Evolutionary conservation across 1,140 invertebrate species (phyloP).

Genomic region (Bacillus rossius): DNA sequence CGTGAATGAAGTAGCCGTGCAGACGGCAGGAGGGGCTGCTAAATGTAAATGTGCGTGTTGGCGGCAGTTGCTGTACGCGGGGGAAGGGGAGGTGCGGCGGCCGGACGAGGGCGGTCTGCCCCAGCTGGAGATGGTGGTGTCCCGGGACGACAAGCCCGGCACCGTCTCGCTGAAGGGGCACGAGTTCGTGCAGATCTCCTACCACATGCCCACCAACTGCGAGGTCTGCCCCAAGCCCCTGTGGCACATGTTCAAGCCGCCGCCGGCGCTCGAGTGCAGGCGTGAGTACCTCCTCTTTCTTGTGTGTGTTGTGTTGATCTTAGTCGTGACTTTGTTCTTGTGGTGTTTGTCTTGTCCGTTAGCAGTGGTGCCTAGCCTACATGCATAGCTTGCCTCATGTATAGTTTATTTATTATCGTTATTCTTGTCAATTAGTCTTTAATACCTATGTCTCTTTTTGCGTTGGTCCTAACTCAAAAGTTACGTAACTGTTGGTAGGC

Average conservation of each 20-base stretch:
- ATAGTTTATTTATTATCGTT: too few relatives aligned
- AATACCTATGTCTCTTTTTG: too few relatives aligned
- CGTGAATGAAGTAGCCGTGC: too few relatives aligned
- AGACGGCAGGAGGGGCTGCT: too few relatives aligned
- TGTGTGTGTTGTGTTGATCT: too few relatives aligned
- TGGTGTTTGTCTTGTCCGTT: too few relatives aligned
- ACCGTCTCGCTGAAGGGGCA: conserved; percentile 89
- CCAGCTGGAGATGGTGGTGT: conserved; percentile 40
- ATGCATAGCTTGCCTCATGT: too few relatives aligned
- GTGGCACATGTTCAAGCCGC: conserved; percentile 96
- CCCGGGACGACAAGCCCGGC: conserved; percentile 64
- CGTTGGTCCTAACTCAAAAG: too few relatives aligned
- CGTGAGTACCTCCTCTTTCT: conserved; percentile 65
- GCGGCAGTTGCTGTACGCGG: conserved; percentile 76
- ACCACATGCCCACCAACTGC: conserved; percentile 96
- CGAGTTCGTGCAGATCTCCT: conserved; percentile 93
- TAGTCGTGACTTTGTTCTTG: too few relatives aligned
- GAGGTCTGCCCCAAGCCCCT: conserved; percentile 95
- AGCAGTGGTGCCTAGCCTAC: too few relatives aligned
- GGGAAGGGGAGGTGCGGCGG: conserved; percentile 86
- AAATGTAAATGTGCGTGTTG: conserved; percentile 1
- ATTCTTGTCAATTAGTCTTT: too few relatives aligned
- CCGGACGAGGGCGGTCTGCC: conserved; percentile 60
- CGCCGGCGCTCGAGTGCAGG: conserved; percentile 93
- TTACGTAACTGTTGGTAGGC: too few relatives aligned